Base-by-base conservation (phyloP, 2,888 invertebrate species). In the Chymomyza fuscimana region DNA sequence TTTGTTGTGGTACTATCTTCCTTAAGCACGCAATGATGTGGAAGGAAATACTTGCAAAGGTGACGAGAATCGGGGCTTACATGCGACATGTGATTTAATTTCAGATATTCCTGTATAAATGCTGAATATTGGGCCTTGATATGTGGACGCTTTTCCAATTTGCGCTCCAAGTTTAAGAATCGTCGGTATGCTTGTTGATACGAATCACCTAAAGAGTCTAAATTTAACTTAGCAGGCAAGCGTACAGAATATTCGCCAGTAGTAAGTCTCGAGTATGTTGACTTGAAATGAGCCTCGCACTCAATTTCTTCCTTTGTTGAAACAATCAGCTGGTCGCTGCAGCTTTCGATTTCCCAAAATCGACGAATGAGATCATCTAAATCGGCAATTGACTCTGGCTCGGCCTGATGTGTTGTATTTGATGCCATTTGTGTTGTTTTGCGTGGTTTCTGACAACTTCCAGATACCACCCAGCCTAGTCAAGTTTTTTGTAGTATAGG, bases 381-480 rank as follows among this genome's bases (percentile, higher is more conserved):
- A 1, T 19, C 19, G 19, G 19, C 19, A 19, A 19, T 19, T 19
- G 19, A 19, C 19, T 19, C 19, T 19, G 19, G 19, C 19, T 19
- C 10, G 64, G 16, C 19, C 10, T 56, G 19, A 15, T 15, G 51
- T 51, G 51, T 15, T 16, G 15, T 51, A 0, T 51, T 1, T 16
- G 58, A 58, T 58, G 5, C 25, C 4, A 29, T n/a, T 4, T 25
- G 6, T n/a, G 52, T 22, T n/a, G 22, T 15, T 9, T 9, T 52
- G 10, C 22, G 22, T 51, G 46, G 32, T 9, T 63, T 59, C 2
- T 56, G 4, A 19, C 61, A 62, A 58, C 72, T 69, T 36, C 71
- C 79, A 61, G 73, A 69, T 9, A 77, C 69, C 9, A 80, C 62
- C 78, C 77, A 81, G 10, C 76, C 76, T 22, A 78, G 61, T 19